Conservation (phyloP, 35 echinoderm and acorn worm species). For the Eucidaris tribuloides region DNA sequence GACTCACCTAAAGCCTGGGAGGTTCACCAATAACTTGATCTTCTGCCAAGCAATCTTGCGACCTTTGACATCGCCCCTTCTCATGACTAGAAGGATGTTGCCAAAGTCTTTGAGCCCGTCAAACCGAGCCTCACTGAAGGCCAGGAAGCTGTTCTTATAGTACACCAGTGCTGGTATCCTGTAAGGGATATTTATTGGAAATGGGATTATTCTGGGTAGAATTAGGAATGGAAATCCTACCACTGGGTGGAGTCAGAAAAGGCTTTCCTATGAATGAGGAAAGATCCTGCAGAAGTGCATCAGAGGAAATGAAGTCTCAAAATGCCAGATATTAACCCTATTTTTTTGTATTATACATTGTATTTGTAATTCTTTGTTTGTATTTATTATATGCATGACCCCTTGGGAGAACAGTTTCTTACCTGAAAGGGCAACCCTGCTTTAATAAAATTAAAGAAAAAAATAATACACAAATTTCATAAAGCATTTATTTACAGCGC, state of each 20-base stretch:
- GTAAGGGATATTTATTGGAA: background rate
- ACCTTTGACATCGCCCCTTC: slow-evolving; percentile 50
- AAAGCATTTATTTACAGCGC: too few relatives aligned
- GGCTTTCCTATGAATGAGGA: background rate
- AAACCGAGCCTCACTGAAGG: slow-evolving; percentile 92
- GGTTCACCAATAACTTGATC: slow-evolving; percentile 68
- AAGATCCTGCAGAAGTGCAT: too few relatives aligned
- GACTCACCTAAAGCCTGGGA: slow-evolving; percentile 58
- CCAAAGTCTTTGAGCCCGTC: slow-evolving; percentile 72
- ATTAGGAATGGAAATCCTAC: too few relatives aligned
- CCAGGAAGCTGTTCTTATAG: slow-evolving; percentile 69
- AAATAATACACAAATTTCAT: too few relatives aligned
- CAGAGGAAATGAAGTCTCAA: background rate
- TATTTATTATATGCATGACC: too few relatives aligned
- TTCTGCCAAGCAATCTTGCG: slow-evolving; percentile 68
- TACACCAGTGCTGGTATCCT: slow-evolving; percentile 88
- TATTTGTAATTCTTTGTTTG: too few relatives aligned
- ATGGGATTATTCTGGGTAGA: too few relatives aligned
- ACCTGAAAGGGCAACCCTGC: too few relatives aligned
- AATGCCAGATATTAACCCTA: background rate
- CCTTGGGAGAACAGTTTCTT: too few relatives aligned
- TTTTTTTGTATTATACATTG: too few relatives aligned
- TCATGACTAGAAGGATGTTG: slow-evolving; percentile 73
- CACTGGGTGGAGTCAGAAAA: too few relatives aligned
- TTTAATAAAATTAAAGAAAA: too few relatives aligned